Base-by-base conservation (phyloP, 2,888 invertebrate genomes). In the Lithophane ornitopus region DNA sequence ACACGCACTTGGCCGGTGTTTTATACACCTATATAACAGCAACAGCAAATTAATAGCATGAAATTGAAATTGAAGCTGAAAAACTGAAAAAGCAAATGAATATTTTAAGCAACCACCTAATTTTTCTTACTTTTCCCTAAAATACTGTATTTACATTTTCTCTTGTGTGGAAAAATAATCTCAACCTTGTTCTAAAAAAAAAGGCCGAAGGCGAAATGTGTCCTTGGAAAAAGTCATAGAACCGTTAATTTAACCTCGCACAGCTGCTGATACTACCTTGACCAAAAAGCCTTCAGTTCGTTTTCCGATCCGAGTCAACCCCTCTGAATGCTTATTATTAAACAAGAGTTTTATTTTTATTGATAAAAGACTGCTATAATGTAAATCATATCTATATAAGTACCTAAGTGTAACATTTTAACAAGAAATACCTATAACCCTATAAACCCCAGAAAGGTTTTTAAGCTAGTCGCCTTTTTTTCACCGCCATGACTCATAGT, bases 181-280 rank as follows among this genome's bases (percentile, higher is more conserved):
- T 44, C n/a, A 66, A 58, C 59, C 44, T 78, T 61, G 41, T 26
- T 52, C 41, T 44, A 59, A 34, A 78, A 76, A 28, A 22, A 59
- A 52, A 28, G 12, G 22, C 2, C 22, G 2, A 46, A 39, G 1
- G 34, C 9, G 52, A 62, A 8, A 28, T 4, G 14, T 56, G 28
- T 41, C 80, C 46, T 56, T 80, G 80, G 39, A 28, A 80, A 79
- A 62, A 56, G 12, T 46, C 61, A 62, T 28, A 28, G 46, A n/a
- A 49, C 71, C 46, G 39, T 62, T 49, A 16, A 49, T 70, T 46
- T 62, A 19, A 71, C 14, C 28, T 49, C 14, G 14, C 34, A 26
- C 11, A 26, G 34, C 26, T 19, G 16, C 34, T 46, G 8, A 19
- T 9, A 49, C 22, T 41, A 22, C 49, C 41, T 78, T 52, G 26